phyloP scores from a whole-genome alignment of 2,113 vertebrate genomes.

The Cryptomyrus ogoouensis region DNA sequence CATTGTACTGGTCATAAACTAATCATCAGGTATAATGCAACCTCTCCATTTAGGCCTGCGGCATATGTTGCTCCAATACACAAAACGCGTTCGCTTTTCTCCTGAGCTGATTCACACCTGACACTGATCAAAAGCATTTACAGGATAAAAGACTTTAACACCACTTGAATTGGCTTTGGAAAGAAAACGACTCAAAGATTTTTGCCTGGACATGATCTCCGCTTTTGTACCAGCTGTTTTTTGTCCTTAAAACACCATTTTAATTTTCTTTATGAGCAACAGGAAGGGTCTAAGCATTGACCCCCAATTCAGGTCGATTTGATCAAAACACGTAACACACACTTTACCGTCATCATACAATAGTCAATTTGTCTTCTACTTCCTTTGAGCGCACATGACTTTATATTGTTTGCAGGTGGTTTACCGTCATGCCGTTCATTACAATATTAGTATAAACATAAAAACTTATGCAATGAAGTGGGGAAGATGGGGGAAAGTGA shows the following conservation, averaged over 20 bases:
- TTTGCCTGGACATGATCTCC: background rate
- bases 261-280: background rate
- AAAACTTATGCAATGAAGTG: background rate
- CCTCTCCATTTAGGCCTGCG: background rate
- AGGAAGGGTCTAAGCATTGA: background rate
- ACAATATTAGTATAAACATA: slow-evolving; percentile 30
- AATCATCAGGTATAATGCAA: background rate
- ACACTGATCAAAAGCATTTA: background rate
- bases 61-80: background rate
- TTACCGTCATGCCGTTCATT: slow-evolving; percentile 26
- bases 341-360: background rate
- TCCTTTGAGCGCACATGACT: background rate
- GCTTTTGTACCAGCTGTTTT: background rate
- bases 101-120: background rate
- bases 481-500: background rate
- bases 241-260: background rate
- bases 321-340: background rate
- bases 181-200: background rate
- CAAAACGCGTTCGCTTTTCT: background rate
- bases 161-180: background rate
- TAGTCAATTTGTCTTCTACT: background rate
- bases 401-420: slow-evolving; percentile 11
- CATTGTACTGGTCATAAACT: background rate
- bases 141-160: background rate
- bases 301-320: background rate